phyloP scores from a whole-genome alignment of 2,888 invertebrate species.

The Drosophila rubida region DNA sequence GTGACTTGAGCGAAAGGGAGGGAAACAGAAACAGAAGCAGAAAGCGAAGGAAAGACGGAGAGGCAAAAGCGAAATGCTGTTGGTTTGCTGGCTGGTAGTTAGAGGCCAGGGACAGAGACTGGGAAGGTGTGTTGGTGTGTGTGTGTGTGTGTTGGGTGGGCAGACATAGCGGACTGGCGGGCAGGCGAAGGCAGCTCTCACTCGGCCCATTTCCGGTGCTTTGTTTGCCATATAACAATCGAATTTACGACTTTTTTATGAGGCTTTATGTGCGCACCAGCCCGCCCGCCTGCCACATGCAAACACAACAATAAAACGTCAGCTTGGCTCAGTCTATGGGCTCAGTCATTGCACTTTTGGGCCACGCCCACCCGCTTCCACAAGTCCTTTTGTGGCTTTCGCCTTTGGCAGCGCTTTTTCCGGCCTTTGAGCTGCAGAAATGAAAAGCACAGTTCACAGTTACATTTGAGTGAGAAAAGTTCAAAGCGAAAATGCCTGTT shows the following conservation, averaged over 20 bases:
- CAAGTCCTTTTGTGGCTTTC: constrained; percentile 60
- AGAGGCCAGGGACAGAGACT: background rate
- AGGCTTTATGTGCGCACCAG: constrained; percentile 60
- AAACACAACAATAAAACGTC: constrained; percentile 70
- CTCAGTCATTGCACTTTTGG: constrained; percentile 71
- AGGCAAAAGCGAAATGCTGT: background rate
- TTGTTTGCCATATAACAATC: constrained; percentile 75
- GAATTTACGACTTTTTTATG: constrained; percentile 77
- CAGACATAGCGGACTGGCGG: constrained; percentile 22
- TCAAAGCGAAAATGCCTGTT: constrained; percentile 66
- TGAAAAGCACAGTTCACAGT: constrained; percentile 63
- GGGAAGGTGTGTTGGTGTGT: background rate
- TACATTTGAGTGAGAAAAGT: constrained; percentile 64
- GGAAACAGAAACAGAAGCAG: background rate
- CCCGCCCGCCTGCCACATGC: constrained; percentile 38
- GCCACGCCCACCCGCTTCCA: constrained; percentile 40
- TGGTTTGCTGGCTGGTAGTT: background rate
- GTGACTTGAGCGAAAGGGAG: background rate
- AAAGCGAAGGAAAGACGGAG: background rate
- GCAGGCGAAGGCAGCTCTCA: constrained; percentile 14
- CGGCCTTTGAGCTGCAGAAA: constrained; percentile 65
- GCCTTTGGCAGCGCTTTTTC: constrained; percentile 69
- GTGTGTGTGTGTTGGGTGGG: constrained; percentile 1
- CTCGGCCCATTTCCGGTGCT: constrained; percentile 71
- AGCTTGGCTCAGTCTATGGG: constrained; percentile 51